A percentile compares a stretch with the other conserved stretches of the same genome.
phyloP scores from a whole-genome alignment of 2,888 invertebrate genomes.

The Brassicogethes aeneus region DNA sequence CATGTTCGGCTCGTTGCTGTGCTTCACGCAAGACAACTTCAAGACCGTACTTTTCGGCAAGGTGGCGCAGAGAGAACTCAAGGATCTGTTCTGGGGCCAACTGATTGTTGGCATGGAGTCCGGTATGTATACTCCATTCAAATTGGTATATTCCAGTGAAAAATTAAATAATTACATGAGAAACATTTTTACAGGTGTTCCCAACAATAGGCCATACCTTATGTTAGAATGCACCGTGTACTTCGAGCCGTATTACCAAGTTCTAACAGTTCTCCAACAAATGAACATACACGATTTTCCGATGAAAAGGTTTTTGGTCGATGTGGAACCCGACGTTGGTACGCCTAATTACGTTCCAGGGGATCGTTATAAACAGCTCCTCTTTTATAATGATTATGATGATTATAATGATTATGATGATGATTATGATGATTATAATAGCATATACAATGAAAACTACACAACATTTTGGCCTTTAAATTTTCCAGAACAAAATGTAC shows the following conservation, averaged over 20 bases:
- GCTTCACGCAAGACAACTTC: slow-evolving; percentile 64
- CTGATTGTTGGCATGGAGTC: slow-evolving; percentile 36
- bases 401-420: too few relatives aligned
- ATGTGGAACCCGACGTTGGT: slow-evolving; percentile 34
- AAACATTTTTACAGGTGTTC: too few relatives aligned
- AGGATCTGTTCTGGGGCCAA: slow-evolving; percentile 46
- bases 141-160: too few relatives aligned
- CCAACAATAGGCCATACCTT: slow-evolving; percentile 32
- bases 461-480: slow-evolving; percentile 10
- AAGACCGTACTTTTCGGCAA: slow-evolving; percentile 59
- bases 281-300: slow-evolving; percentile 52
- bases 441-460: slow-evolving; percentile 13
- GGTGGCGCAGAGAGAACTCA: slow-evolving; percentile 50
- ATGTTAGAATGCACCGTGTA: slow-evolving; percentile 74
- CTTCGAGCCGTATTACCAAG: slow-evolving; percentile 74
- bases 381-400: too few relatives aligned
- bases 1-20: slow-evolving; percentile 63
- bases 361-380: too few relatives aligned
- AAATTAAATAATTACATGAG: too few relatives aligned
- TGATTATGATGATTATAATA: too few relatives aligned
- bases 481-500: slow-evolving; percentile 7
- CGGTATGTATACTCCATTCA: background rate
- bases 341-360: slow-evolving; percentile 11
- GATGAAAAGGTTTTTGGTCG: slow-evolving; percentile 59
- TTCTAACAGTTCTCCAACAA: slow-evolving; percentile 56